Evolutionary conservation across 64 coral and sea anemone species (phyloP), one percentile per base, ranked within the genome.

Genomic region (Stylophora pistillata): DNA sequence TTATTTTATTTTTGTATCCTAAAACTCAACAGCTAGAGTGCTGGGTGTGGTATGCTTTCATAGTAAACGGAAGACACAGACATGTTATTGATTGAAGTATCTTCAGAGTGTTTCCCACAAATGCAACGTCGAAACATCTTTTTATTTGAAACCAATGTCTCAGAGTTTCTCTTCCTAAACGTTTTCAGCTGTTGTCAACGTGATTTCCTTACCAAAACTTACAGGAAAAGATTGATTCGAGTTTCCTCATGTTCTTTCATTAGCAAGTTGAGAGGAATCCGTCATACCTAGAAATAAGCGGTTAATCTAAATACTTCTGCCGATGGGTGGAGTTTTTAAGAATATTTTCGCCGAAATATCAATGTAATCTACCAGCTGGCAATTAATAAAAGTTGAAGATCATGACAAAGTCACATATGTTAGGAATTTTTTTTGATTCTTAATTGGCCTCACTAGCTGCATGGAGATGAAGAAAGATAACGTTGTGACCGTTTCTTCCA

Each of bases 301-400:
- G 31, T 75, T 75, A 31, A 75, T 75, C 15, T 23, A 14, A 75
- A 75, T 20, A 52, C 30, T 10, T 52, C 18, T 47, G 73, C 18
- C 30, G 20, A 33, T 75, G 18, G 73, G 73, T 75, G 73, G 73
- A 75, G 64, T 41, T 30, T 60, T 14, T 21, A 0, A 58, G 34
- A 58, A 81, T 65, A 64, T 81, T 33, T 68, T 68, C 27, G 30
- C 26, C 30, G 30, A 64, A 81, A 37, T 81, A 23, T 60, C 5
- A 64, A 34, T 20, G 17, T 28, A 14, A 10, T 21, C 3, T 60
- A 13, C 58, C 58, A 81, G 31, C 15, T 75, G 73, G 32, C 73
- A 75, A 75, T 75, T 75, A 75, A 75, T 25, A 68, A 68, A 21
- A 68, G 64, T 68, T 68, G 26, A 21, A 27, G 64, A 68, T 68